Conservation (phyloP, 2,113 vertebrate genomes). For the Calonectris borealis region DNA sequence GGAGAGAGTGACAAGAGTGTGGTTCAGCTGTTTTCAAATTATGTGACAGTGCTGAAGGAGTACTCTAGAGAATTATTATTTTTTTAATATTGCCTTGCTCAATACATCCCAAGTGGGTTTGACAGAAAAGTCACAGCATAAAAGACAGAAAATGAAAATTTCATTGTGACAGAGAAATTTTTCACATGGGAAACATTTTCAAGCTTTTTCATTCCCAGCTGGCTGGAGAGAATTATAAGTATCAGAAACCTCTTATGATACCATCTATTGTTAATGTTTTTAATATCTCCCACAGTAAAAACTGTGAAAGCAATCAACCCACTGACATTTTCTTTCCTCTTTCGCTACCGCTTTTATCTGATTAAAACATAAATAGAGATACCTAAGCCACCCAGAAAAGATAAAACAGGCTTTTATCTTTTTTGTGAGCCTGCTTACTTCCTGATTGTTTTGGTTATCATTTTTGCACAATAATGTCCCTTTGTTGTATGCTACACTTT, state of each 20-base stretch:
- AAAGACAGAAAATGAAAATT: conserved; percentile 42
- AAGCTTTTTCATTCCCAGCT: conserved; percentile 28
- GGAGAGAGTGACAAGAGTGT: neutral
- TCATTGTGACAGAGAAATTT: conserved; percentile 24
- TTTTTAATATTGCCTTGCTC: conserved; percentile 19
- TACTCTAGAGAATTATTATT: neutral
- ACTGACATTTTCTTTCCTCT: conserved; percentile 29
- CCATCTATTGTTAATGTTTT: conserved; percentile 52
- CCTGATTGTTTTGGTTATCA: neutral
- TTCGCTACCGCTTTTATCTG: neutral
- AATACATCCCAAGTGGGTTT: neutral
- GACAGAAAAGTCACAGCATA: conserved; percentile 13
- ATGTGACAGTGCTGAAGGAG: neutral
- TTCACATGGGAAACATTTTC: conserved; percentile 32
- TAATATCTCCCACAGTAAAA: conserved; percentile 47
- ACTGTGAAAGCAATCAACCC: conserved; percentile 33
- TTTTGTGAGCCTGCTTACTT: neutral
- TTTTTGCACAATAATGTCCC: neutral
- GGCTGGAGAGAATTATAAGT: conserved; percentile 11
- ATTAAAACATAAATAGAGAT: conserved; percentile 36
- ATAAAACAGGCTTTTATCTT: neutral
- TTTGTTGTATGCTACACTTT: neutral
- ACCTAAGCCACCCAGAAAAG: neutral
- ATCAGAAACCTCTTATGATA: conserved; percentile 38
- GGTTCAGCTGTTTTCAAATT: conserved; percentile 1